phyloP scores from a whole-genome alignment of 1,140 invertebrate species.

The Druon quercuslanigerum region DNA sequence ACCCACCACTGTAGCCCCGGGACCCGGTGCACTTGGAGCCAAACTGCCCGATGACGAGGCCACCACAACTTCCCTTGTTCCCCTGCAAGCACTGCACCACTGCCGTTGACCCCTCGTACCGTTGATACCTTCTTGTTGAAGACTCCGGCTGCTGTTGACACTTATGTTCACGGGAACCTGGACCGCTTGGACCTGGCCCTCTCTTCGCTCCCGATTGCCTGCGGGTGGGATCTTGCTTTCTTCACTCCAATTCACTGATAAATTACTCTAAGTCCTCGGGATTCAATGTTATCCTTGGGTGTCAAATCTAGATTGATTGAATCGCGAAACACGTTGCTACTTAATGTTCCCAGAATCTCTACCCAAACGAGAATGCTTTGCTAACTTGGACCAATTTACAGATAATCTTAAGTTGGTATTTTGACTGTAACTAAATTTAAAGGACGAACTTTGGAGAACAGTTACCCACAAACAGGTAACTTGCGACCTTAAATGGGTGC shows the following conservation, averaged over 20 bases:
- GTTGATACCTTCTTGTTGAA: slow-evolving; percentile 43
- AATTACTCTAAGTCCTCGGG: not conserved
- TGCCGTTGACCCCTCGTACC: slow-evolving; percentile 57
- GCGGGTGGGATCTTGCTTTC: slow-evolving; percentile 68
- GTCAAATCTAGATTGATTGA: not conserved
- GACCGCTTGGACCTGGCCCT: slow-evolving; percentile 58
- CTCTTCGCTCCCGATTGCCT: slow-evolving; percentile 53
- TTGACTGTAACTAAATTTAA: slow-evolving; percentile 25
- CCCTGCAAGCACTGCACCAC: slow-evolving; percentile 70
- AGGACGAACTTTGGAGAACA: slow-evolving; percentile 14
- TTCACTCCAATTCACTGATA: not conserved
- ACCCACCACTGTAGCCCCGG: slow-evolving; percentile 75
- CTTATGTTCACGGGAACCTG: slow-evolving; percentile 49
- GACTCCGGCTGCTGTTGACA: slow-evolving; percentile 39
- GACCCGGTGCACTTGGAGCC: slow-evolving; percentile 70
- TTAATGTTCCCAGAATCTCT: slow-evolving; percentile 1
- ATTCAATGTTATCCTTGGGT: not conserved
- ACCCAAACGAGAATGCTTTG: not conserved
- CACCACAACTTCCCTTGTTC: slow-evolving; percentile 69
- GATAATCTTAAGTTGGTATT: slow-evolving; percentile 6
- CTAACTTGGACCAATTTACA: not conserved
- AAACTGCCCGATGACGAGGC: slow-evolving; percentile 69
- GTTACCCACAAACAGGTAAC: slow-evolving; percentile 1
- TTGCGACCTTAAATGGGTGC: not conserved
- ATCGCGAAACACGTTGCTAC: not conserved